phyloP scores from a whole-genome alignment of 1,140 invertebrate species.

The Pseudachorutes palmiensis region DNA sequence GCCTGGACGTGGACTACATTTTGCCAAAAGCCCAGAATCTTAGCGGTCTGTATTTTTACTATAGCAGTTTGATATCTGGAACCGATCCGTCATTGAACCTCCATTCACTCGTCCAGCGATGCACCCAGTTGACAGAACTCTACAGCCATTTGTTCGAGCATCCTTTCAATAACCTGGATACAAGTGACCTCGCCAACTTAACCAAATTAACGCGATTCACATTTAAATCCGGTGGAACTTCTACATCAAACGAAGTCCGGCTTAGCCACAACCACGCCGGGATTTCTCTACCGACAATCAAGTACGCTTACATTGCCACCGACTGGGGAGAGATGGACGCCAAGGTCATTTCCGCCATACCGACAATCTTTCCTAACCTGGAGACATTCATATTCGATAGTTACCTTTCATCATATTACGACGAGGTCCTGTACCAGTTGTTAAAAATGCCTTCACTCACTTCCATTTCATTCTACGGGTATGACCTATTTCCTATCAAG shows the following conservation, averaged over 20 bases:
- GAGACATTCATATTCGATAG: neutral
- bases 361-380: neutral
- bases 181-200: neutral
- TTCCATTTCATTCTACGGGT: neutral
- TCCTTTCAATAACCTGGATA: neutral
- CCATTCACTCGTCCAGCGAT: neutral
- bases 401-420: neutral
- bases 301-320: neutral
- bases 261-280: neutral
- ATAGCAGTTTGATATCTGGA: neutral
- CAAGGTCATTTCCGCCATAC: neutral
- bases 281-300: neutral
- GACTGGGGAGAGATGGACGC: neutral
- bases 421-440: neutral
- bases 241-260: neutral
- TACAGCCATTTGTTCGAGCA: neutral
- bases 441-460: neutral
- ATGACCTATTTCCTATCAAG: neutral
- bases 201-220: neutral
- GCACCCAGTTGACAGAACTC: neutral
- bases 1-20: neutral
- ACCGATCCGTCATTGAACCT: neutral
- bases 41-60: neutral
- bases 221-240: neutral
- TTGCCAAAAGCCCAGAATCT: neutral